Base-by-base conservation (phyloP, 2,797 vertebrate genomes). In the Acomys russatus region DNA sequence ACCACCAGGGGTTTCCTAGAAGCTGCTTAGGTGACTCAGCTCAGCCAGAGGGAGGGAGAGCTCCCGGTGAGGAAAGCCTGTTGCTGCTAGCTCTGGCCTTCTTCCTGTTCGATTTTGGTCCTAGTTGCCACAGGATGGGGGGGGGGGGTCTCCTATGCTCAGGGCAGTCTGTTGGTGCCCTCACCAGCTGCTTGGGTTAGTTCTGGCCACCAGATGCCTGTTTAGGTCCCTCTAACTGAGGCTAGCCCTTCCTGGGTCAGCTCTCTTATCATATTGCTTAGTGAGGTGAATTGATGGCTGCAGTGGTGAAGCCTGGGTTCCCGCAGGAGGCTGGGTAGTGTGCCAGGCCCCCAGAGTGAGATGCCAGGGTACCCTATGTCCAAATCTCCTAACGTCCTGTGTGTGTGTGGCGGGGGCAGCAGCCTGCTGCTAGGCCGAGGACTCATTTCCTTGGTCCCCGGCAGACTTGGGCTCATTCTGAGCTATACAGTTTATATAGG, bases 401-500 rank as follows among this genome's bases (percentile, higher is more conserved):
- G 14, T 44, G 44, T 44, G 44, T 44, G 44, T 44, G 44, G 44
- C 3, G n/a, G 63, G 44, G 78, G n/a, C 22, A n/a, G 23, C 11
- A 63, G 70, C 28, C 14, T 20, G 1, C 12, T n/a, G 68, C 23
- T 73, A 2, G 14, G 56, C 64, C 8, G 38, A 38, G 30, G n/a
- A 20, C 20, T 25, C 18, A 5, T 10, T 30, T 49, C 0, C 15
- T 12, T 14, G 6, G 70, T 25, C 33, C 23, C 51, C 6, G n/a
- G 10, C 9, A 6, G 35, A 64, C 25, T 54, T 7, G 3, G 0
- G 10, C 23, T 63, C 3, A 15, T 0, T 9, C 12, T 2, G 17
- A 70, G 49, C 61, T 3, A 7, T 23, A 25, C 0, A 17, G 70
- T 56, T 30, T 49, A 25, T 0, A 2, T 49, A 17, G 59, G 2